Conservation (phyloP, 2,797 vertebrate genomes). For the Notoglanidium macrostoma region DNA sequence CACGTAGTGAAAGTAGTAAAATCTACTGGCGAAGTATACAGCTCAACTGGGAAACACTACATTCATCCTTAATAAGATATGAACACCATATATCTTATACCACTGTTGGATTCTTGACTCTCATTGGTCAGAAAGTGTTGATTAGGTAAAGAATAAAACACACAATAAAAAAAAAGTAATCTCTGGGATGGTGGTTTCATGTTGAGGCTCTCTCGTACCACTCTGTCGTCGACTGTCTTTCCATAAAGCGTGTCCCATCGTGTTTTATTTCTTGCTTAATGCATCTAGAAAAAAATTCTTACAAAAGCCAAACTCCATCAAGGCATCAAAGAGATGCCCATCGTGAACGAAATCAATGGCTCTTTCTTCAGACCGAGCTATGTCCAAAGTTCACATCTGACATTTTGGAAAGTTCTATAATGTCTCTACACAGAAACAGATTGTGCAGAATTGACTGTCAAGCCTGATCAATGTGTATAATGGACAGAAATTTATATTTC, state of each 20-base stretch:
- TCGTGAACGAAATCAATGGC: neutral
- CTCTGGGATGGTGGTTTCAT: neutral
- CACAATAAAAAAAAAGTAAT: neutral
- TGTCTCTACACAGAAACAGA: conserved; percentile 14
- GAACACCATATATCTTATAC: neutral
- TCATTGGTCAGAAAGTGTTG: neutral
- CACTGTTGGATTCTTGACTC: conserved; percentile 6
- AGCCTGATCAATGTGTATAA: conserved; percentile 27
- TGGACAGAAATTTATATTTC: conserved; percentile 25
- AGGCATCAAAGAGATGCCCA: neutral
- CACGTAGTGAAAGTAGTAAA: conserved; percentile 22
- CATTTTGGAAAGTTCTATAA: conserved; percentile 15
- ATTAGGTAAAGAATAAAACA: neutral
- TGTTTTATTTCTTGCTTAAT: neutral
- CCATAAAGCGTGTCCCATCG: neutral
- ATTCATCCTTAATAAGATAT: conserved; percentile 9
- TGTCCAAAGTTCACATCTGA: conserved; percentile 24
- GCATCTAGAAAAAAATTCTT: neutral
- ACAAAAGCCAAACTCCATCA: neutral
- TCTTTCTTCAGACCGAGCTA: neutral
- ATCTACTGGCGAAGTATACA: neutral
- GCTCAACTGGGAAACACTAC: conserved; percentile 18
- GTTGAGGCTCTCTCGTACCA: neutral
- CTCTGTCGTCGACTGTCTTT: neutral
- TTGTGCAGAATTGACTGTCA: conserved; percentile 10